phyloP scores from a whole-genome alignment of 2,113 vertebrate species.

The Gymnocephalus cernua region DNA sequence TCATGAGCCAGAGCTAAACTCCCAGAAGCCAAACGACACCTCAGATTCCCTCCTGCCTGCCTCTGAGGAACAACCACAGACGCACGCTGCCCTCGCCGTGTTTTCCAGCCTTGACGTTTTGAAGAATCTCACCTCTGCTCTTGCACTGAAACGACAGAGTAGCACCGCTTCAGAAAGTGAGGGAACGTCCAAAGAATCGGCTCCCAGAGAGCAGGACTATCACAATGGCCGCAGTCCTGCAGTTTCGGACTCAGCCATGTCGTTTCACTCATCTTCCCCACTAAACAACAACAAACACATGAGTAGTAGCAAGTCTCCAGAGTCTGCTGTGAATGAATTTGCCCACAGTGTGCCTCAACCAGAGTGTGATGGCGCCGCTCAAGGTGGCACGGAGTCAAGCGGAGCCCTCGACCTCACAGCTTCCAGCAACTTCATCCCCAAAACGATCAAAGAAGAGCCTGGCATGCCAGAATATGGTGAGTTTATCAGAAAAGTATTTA shows the following conservation, averaged over 20 bases:
- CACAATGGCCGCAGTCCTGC: constrained; percentile 89
- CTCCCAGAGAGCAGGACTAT: constrained; percentile 87
- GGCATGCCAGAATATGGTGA: constrained; percentile 87
- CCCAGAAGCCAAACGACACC: constrained; percentile 75
- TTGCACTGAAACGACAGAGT: constrained; percentile 89
- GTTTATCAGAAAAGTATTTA: constrained; percentile 33
- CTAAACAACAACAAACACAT: constrained; percentile 81
- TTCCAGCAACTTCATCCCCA: constrained; percentile 83
- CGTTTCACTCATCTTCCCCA: constrained; percentile 88
- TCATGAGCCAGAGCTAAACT: constrained; percentile 81
- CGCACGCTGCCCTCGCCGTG: constrained; percentile 55
- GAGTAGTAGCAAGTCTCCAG: constrained; percentile 87
- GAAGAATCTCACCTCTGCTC: constrained; percentile 84
- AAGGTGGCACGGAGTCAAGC: constrained; percentile 85
- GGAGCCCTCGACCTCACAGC: constrained; percentile 93
- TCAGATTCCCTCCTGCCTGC: constrained; percentile 57
- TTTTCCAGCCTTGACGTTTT: constrained; percentile 86
- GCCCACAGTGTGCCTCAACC: constrained; percentile 60
- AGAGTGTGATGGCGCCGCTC: constrained; percentile 78
- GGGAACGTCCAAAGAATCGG: constrained; percentile 87
- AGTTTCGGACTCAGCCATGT: constrained; percentile 81
- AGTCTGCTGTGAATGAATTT: constrained; percentile 81
- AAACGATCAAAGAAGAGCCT: constrained; percentile 88
- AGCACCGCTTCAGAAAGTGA: constrained; percentile 92
- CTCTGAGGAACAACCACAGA: constrained; percentile 68